A percentile compares a stretch with the other conserved stretches of the same genome.
These are phyloP conservation scores for Calliphora vomitoria DNA, from an alignment of 2,888 invertebrate species.

Conservation along the genomic window DNA sequence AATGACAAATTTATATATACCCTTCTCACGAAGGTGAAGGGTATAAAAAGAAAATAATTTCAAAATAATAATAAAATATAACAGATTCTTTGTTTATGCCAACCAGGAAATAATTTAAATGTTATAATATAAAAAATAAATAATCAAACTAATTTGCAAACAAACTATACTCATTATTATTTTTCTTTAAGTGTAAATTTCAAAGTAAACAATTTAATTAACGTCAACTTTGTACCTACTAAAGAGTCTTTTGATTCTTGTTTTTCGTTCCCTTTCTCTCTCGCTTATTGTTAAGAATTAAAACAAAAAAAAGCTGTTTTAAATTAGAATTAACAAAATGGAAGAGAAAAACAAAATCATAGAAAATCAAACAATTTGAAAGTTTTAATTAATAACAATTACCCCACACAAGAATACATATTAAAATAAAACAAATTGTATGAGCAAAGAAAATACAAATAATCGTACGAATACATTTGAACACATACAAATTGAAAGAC, in stretches of 20 bases:
- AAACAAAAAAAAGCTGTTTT: constrained; percentile 32
- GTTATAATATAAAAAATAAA: neutral
- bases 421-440: constrained; percentile 24
- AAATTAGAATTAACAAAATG: constrained; percentile 37
- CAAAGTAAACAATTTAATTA: constrained; percentile 38
- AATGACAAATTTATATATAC: no score
- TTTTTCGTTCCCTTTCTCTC: neutral
- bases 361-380: constrained; percentile 69
- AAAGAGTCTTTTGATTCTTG: neutral
- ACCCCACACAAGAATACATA: constrained; percentile 33
- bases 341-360: constrained; percentile 14
- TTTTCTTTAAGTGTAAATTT: constrained; percentile 33
- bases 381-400: constrained; percentile 69
- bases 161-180: neutral
- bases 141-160: neutral
- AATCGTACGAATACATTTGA: neutral
- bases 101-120: constrained; percentile 4
- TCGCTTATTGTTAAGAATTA: constrained; percentile 36
- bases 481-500: neutral
- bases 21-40: no score
- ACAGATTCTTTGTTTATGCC: neutral
- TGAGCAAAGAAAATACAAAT: constrained; percentile 8
- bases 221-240: neutral
- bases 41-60: neutral
- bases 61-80: neutral